Base-by-base conservation (phyloP, 2,797 vertebrate species). In the Crossoptilon crossoptilon region DNA sequence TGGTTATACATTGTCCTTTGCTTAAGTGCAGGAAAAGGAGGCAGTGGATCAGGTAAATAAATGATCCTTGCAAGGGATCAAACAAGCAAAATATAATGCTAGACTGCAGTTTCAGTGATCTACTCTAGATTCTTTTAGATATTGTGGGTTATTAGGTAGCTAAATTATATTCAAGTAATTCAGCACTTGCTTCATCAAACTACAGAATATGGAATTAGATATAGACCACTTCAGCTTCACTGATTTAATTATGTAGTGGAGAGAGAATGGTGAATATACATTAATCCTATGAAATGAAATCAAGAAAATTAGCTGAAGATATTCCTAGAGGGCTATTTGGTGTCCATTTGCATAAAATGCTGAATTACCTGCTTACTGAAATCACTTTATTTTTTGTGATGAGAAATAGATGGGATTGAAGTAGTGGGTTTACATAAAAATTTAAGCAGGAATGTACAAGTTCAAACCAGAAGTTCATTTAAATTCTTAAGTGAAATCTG, bases 131-230 rank as follows among this genome's bases (percentile, higher is more conserved):
- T 87, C 90, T 86, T 90, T 91, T 93, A 87, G 84, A 88, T 94
- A 93, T 83, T 69, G 67, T 63, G 87, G 70, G 33, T 87, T 95
- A 93, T 96, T 97, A 95, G 96, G 83, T 96, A 94, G 95, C 89
- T 87, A 97, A 97, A 97, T 97, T 94, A 96, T 87, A 96, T 92
- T 97, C 93, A 97, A 97, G 93, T 95, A 96, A 96, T 97, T 97
- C 96, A 97, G 95, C 97, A 97, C 97, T 96, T 97, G 97, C 96
- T 97, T 97, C 96, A 98, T 97, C 97, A 97, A 97, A 95, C 95
- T 96, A 85, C 90, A 95, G 96, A 97, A 95, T 96, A 92, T 96
- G 81, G 89, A 96, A 97, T 96, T 96, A 97, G 96, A 92, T 96
- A 94, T 86, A 91, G 91, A 83, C 96, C 95, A 96, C 97, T 97